These are phyloP conservation scores for Hyperopisus bebe DNA, from an alignment of 2,113 vertebrate genomes.

Conservation along the genomic window DNA sequence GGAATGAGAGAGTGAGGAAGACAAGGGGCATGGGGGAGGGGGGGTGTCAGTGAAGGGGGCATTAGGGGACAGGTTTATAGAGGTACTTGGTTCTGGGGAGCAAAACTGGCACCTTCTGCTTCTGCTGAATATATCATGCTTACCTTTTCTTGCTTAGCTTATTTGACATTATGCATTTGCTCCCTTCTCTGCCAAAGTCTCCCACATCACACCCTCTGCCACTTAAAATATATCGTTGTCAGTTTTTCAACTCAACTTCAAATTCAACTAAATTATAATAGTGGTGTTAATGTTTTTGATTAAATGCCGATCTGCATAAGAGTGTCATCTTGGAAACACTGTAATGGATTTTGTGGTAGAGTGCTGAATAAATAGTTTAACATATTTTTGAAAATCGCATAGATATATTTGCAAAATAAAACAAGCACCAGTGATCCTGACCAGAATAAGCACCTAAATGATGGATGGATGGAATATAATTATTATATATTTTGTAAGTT, in stretches of 20 bases:
- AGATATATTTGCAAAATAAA: neutral
- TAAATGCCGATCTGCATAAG: neutral
- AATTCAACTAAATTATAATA: neutral
- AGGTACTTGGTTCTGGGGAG: conserved; percentile 31
- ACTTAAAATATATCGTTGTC: neutral
- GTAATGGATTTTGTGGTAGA: neutral
- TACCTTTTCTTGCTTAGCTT: neutral
- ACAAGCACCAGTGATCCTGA: neutral
- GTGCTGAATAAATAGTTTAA: neutral
- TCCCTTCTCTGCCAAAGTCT: neutral
- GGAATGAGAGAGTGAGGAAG: conserved; percentile 20
- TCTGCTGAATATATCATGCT: conserved; percentile 45
- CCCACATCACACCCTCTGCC: neutral
- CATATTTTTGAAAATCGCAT: neutral
- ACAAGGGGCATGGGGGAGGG: conserved; percentile 38
- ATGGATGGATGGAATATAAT: neutral
- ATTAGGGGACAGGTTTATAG: neutral
- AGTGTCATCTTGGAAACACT: neutral
- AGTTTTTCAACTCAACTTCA: neutral
- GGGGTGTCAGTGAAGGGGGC: neutral
- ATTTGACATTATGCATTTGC: neutral
- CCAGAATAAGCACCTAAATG: neutral
- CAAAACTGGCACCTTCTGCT: conserved; percentile 48
- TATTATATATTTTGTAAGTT: neutral
- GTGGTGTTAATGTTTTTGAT: neutral